Base-by-base conservation (phyloP, 2,113 vertebrate genomes). In the Haemorhous mexicanus region DNA sequence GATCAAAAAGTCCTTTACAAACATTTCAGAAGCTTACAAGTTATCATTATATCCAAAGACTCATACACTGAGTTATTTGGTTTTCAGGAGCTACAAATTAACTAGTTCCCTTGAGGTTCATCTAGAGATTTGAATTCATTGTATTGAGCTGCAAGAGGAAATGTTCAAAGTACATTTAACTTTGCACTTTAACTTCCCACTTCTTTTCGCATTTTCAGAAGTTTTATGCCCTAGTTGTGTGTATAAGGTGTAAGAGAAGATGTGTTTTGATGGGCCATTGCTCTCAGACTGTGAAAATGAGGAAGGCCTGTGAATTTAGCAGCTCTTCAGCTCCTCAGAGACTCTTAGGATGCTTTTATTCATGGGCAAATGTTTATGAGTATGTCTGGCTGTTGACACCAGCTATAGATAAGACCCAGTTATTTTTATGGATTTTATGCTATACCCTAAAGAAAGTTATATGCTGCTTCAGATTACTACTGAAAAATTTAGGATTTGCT, bases 1-100 rank as follows among this genome's bases (percentile, higher is more conserved):
- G 47, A 91, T 78, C 90, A 74, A 66, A 89, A 89, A 81, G 32
- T 67, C 21, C 89, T 94, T 61, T 35, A 33, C 22, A 92, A 95
- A 88, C 27, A 56, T 50, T 87, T 49, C 33, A 61, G 41, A 58
- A 78, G 14, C 27, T 85, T 46, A 16, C 16, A 62, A 90, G 41
- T 49, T 93, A 46, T n/a, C 47, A 28, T 30, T 75, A 9, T 55
- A 64, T 33, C 33, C 46, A 55, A 80, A 81, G 59, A 24, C 8
- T 90, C 14, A 16, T 47, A 28, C 19, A n/a, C 41, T 61, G 69
- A 74, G 50, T 75, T 50, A 56, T 8, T 89, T 90, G 41, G 32
- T 89, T 91, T 94, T 26, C 23, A 61, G 44, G 26, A 72, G 37
- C 80, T 82, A 21, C n/a, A 52, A 84, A 72, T 91, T 39, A 92